Evolutionary conservation across 1,140 invertebrate genomes (phyloP).

Genomic region (Rhyzopertha dominica): DNA sequence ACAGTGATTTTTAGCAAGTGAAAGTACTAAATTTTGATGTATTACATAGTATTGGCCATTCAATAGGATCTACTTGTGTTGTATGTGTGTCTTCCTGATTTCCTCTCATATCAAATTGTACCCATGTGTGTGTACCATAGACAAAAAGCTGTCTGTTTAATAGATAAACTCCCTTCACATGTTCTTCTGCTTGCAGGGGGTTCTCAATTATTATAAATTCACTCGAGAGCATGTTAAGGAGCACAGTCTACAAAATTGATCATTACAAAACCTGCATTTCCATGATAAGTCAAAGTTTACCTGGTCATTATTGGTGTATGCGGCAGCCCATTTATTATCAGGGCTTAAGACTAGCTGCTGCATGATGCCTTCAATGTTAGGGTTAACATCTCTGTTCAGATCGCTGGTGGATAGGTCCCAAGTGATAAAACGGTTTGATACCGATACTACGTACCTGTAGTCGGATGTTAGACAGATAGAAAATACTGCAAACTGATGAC

Average conservation of each 20-base stretch:
- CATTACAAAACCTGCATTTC: no score
- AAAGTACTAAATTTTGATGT: conserved; percentile 4
- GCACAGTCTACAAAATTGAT: conserved; percentile 62
- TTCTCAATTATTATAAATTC: conserved; percentile 82
- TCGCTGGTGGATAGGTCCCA: conserved; percentile 95
- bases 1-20: conserved; percentile 4
- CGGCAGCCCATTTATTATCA: conserved; percentile 94
- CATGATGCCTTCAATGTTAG: conserved; percentile 92
- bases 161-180: conserved; percentile 61
- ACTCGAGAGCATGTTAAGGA: conserved; percentile 85
- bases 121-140: conserved; percentile 61
- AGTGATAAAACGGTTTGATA: conserved; percentile 95
- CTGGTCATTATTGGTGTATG: conserved; percentile 95
- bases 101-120: conserved; percentile 70
- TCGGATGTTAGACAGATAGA: conserved; percentile 89
- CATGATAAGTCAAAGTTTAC: conserved; percentile 52
- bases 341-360: conserved; percentile 89
- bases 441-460: conserved; percentile 89
- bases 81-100: conserved; percentile 57
- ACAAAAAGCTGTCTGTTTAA: conserved; percentile 72
- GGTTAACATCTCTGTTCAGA: conserved; percentile 84
- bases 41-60: conserved; percentile 69
- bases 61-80: conserved; percentile 54
- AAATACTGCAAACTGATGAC: conserved; percentile 96
- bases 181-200: conserved; percentile 62